Evolutionary conservation across 2,113 vertebrate species (phyloP).

Genomic region (Clarias gariepinus): DNA sequence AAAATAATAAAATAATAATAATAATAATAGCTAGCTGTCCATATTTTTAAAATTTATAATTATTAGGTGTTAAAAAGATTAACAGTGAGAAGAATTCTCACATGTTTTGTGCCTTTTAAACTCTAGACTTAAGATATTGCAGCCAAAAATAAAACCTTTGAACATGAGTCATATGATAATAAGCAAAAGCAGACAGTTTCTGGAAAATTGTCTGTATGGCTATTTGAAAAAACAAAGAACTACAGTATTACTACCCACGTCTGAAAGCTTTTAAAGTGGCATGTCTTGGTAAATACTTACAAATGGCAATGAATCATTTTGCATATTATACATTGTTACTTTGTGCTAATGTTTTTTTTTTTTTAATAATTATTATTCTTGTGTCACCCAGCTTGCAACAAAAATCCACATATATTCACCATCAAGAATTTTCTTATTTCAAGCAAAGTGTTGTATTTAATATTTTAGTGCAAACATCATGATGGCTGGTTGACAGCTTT

Average conservation of each 20-base stretch:
- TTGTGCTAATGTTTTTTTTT: constrained; percentile 4
- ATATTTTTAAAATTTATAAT: background rate
- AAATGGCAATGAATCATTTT: constrained; percentile 49
- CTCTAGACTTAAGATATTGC: background rate
- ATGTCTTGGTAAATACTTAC: constrained; percentile 34
- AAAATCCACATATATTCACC: background rate
- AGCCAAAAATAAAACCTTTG: constrained; percentile 16
- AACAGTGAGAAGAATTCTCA: background rate
- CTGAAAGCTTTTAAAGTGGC: constrained; percentile 49
- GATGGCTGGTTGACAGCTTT: background rate
- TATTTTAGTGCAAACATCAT: background rate
- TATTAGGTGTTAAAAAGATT: too few species aligned
- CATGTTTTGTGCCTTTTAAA: background rate
- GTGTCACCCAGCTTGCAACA: background rate
- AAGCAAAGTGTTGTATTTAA: background rate
- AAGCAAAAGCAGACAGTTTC: constrained; percentile 36
- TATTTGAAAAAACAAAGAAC: constrained; percentile 25
- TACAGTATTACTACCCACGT: constrained; percentile 25
- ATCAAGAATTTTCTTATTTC: background rate
- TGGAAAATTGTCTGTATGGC: constrained; percentile 25
- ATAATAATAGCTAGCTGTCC: background rate
- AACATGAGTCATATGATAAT: constrained; percentile 39
- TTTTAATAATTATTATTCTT: constrained; percentile 2
- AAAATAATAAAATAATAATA: background rate
- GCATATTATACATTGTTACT: constrained; percentile 31